phyloP scores from a whole-genome alignment of 2,888 invertebrate species.

The Macaria liturata region DNA sequence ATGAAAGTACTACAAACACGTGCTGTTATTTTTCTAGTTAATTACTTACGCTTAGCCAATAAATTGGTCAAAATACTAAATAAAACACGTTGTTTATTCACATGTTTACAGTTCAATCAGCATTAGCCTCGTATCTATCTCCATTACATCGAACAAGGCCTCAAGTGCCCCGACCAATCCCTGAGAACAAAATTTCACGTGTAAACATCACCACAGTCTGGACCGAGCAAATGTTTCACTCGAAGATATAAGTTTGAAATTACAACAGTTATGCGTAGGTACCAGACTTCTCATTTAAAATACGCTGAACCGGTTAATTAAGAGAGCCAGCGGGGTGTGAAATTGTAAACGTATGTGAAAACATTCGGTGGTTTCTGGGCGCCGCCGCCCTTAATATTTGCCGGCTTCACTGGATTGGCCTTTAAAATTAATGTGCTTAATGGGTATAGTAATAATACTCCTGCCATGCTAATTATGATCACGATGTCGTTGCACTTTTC shows the following conservation, averaged over 20 bases:
- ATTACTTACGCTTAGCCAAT: too few relatives aligned
- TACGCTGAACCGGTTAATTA: conserved; percentile 73
- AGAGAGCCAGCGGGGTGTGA: conserved; percentile 65
- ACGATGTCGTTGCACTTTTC: conserved; percentile 4
- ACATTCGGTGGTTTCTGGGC: conserved; percentile 59
- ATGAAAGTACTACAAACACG: too few relatives aligned
- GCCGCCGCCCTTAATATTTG: conserved; percentile 39
- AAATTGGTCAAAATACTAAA: too few relatives aligned
- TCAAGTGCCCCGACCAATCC: conserved; percentile 35
- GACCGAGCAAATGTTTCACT: conserved; percentile 43
- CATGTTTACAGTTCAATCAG: too few relatives aligned
- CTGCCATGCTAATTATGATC: conserved; percentile 19
- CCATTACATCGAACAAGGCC: conserved; percentile 35
- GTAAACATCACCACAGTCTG: conserved; percentile 45
- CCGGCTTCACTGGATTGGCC: conserved; percentile 41
- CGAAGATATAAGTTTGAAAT: conserved; percentile 55
- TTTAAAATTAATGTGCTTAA: conserved; percentile 40
- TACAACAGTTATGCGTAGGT: conserved; percentile 45
- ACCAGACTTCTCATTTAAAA: conserved; percentile 60
- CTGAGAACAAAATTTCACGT: conserved; percentile 41
- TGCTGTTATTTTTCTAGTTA: too few relatives aligned
- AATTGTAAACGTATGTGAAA: conserved; percentile 74
- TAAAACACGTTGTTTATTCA: too few relatives aligned
- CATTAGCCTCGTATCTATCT: neutral
- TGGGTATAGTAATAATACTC: conserved; percentile 1